phyloP scores from a whole-genome alignment of 2,113 vertebrate species.

The Nanger granti region DNA sequence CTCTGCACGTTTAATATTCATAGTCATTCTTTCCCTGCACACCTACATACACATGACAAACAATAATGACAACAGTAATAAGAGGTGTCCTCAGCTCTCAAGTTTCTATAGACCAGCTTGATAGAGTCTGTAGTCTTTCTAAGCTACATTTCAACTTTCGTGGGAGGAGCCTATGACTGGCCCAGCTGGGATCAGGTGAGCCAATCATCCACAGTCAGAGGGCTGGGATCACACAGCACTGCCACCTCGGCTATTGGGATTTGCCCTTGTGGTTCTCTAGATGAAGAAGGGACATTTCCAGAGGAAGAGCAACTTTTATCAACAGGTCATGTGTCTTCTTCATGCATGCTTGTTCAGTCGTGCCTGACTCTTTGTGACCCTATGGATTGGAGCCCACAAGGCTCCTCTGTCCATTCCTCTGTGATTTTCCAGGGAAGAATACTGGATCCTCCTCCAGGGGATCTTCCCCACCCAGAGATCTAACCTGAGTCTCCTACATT shows the following conservation, averaged over 20 bases:
- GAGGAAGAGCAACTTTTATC: background rate
- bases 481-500: background rate
- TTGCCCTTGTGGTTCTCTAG: background rate
- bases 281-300: background rate
- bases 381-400: background rate
- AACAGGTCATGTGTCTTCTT: background rate
- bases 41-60: background rate
- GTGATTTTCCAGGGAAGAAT: background rate
- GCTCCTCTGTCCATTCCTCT: background rate
- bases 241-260: background rate
- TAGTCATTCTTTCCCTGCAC: background rate
- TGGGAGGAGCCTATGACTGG: background rate
- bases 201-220: background rate
- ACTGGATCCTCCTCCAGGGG: background rate
- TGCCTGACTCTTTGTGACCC: background rate
- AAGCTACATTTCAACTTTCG: background rate
- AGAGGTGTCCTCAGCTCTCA: background rate
- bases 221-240: background rate
- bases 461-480: background rate
- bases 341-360: background rate
- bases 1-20: background rate
- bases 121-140: background rate
- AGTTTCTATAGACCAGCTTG: background rate
- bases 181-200: background rate
- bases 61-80: background rate